Evolutionary conservation across 2,113 vertebrate species (phyloP), one percentile per base, ranked within the genome.

Genomic region (Indicator indicator): DNA sequence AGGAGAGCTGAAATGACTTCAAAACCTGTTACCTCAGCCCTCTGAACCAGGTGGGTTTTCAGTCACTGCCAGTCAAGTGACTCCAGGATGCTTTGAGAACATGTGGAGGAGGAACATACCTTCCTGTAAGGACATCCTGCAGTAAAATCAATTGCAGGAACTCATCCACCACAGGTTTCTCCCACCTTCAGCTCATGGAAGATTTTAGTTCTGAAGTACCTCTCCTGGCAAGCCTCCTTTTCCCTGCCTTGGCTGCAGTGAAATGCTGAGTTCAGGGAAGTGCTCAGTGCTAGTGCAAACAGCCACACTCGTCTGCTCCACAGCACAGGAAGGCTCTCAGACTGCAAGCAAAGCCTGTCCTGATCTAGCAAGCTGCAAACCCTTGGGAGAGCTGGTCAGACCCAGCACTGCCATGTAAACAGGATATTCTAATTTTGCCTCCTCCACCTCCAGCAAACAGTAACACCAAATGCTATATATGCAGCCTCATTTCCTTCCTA

Each of bases 351-450:
- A 89, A 86, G 89, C 62, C 73, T 81, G 40, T 40, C 83, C 70
- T 65, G 30, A 83, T 46, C 44, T 4, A 86, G 58, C 65, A 68
- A 83, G 40, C 4, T 18, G 32, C 44, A 88, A 91, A 36, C 58
- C 58, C 93, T 62, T 17, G 27, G 44, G 85, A 91, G 76, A 91
- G 75, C 38, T 91, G 40, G 69, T 75, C 83, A 95, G 91, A 91
- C n/a, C 83, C 67, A 69, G 83, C 79, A 54, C 30, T 4, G 85
- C 58, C 69, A 77, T 62, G 82, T 90, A 95, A 95, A 95, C 93
- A 96, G 88, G 95, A 96, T 88, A 93, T 93, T 94, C 89, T 81
- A 90, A 95, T 91, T 91, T 58, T 91, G 73, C 62, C 62, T 40
- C 44, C 44, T 75, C 54, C 58, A 70, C 82, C 60, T 87, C 82